Base-by-base conservation (phyloP, 2,888 invertebrate species). In the Coenonympha arcania region DNA sequence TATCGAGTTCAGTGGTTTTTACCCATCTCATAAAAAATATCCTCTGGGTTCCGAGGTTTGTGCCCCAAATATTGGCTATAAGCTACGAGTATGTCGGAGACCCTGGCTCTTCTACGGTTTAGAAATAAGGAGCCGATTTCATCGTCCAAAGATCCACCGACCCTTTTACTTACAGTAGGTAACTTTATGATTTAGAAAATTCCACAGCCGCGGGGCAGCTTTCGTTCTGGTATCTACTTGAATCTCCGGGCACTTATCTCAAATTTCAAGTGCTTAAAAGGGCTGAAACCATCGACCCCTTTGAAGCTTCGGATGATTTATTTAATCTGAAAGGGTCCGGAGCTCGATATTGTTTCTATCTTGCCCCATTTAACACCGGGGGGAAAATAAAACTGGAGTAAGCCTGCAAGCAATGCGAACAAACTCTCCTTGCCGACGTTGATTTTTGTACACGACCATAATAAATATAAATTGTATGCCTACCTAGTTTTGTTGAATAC, bases 241-340 rank as follows among this genome's bases (percentile, higher is more conserved):
- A 31, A 42, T 46, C 31, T 22, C 20, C 16, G 19, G 50, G 53
- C 33, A 48, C 52, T 59, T 58, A 56, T 55, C 50, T 48, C 24
- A 9, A 57, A 54, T 57, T 55, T 55, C 57, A 24, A 50, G 57
- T 50, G 55, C 52, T 58, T 58, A 56, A 55, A 60, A 57, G 43
- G 54, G 44, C 52, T 47, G 39, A 44, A 43, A 48, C 57, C 52
- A 44, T 54, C 50, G 57, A 49, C 56, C 57, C 56, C 49, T 50
- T 61, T 61, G 57, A 56, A 55, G 54, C 54, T 42, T 44, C 20
- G 52, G 54, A 54, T 61, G 60, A 65, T 65, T 66, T 65, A 63
- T 64, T 58, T 59, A 59, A 62, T 57, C 58, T 53, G 51, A 54
- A 60, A 62, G 51, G 49, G 57, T 49, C 30, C 42, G 28, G 33